phyloP scores from a whole-genome alignment of 2,113 vertebrate genomes.

The Narcine bancroftii region DNA sequence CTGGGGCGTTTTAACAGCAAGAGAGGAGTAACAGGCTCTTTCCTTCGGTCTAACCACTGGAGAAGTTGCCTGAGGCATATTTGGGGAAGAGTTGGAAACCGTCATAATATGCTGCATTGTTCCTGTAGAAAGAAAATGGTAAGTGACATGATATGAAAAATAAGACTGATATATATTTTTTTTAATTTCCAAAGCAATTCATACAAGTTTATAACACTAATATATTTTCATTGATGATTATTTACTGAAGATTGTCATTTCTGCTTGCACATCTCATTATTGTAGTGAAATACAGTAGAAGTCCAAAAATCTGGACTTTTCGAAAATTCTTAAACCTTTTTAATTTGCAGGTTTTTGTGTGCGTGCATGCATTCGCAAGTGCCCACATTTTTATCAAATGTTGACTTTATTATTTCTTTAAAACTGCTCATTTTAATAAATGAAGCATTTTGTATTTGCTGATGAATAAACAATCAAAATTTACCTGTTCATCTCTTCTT shows the following conservation, averaged over 20 bases:
- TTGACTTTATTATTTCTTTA: too few species aligned
- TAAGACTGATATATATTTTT: not conserved
- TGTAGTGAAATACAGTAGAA: not conserved
- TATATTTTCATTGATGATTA: not conserved
- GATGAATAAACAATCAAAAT: too few species aligned
- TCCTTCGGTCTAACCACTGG: constrained; percentile 81
- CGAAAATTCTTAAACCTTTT: too few species aligned
- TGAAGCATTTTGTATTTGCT: too few species aligned
- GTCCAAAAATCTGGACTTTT: too few species aligned
- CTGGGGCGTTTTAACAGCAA: constrained; percentile 50
- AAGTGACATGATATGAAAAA: constrained; percentile 15
- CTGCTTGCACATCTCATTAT: not conserved
- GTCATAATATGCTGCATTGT: constrained; percentile 49
- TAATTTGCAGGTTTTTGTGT: too few species aligned
- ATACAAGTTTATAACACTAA: not conserved
- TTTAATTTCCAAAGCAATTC: not conserved
- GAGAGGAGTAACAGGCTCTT: constrained; percentile 48
- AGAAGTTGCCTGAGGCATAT: constrained; percentile 49
- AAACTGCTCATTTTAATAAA: too few species aligned
- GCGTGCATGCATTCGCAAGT: too few species aligned
- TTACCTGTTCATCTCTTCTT: too few species aligned
- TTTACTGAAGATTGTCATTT: not conserved
- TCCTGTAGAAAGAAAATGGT: constrained; percentile 52
- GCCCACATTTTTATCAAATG: too few species aligned
- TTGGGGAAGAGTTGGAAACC: constrained; percentile 40